These are phyloP conservation scores for Nomada flava DNA, from an alignment of 2,888 invertebrate genomes.

Conservation along the genomic window DNA sequence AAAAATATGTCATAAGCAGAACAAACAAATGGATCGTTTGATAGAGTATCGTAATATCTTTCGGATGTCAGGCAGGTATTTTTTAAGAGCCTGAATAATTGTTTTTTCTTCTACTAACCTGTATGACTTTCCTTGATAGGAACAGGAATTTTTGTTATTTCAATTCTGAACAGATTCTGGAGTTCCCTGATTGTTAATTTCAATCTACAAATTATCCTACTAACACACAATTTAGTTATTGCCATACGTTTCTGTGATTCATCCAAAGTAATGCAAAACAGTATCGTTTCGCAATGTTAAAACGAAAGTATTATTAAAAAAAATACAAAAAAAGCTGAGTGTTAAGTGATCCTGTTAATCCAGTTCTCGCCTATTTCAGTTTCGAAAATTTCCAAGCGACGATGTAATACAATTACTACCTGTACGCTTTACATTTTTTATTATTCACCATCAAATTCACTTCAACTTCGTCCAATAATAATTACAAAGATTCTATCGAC, in stretches of 20 bases:
- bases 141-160: neutral
- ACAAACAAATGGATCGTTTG: no score
- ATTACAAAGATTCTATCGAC: no score
- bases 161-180: neutral
- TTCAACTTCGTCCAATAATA: no score
- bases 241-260: neutral
- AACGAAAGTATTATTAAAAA: no score
- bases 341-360: no score
- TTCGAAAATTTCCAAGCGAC: no score
- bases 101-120: neutral
- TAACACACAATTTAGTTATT: neutral
- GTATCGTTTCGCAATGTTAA: neutral
- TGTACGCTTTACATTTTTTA: no score
- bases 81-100: neutral
- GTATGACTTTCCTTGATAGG: neutral
- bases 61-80: neutral
- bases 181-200: neutral
- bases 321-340: no score
- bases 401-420: no score
- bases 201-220: neutral
- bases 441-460: no score
- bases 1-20: no score
- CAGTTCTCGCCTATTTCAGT: no score
- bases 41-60: neutral
- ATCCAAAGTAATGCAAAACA: neutral